phyloP scores from a whole-genome alignment of 2,113 vertebrate species.

The Pangasianodon hypophthalmus region DNA sequence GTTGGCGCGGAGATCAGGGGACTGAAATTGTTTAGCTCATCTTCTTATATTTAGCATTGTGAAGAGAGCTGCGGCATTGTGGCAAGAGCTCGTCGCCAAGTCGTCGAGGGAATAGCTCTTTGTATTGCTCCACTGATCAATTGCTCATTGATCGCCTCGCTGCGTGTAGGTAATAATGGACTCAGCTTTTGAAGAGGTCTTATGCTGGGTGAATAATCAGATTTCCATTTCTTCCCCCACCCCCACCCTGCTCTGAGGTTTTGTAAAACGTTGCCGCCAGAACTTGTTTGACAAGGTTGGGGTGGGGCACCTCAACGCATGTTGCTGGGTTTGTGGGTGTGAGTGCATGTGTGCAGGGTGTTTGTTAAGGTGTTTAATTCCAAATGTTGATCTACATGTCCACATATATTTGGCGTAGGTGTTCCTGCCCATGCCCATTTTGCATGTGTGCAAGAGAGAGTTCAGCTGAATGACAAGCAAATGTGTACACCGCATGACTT shows the following conservation, averaged over 20 bases:
- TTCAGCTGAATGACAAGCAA: constrained; percentile 58
- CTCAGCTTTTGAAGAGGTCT: not conserved
- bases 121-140: constrained; percentile 44
- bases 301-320: constrained; percentile 57
- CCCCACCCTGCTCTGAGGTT: constrained; percentile 15
- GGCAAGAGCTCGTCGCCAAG: constrained; percentile 45
- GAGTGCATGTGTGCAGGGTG: constrained; percentile 56
- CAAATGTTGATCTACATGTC: not conserved
- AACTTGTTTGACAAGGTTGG: constrained; percentile 77
- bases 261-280: constrained; percentile 63
- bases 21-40: constrained; percentile 54
- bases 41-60: constrained; percentile 32
- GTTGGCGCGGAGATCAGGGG: constrained; percentile 53
- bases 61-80: constrained; percentile 44
- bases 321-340: constrained; percentile 40
- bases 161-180: constrained; percentile 54
- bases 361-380: not conserved
- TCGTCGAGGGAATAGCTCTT: constrained; percentile 51
- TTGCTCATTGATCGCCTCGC: constrained; percentile 51
- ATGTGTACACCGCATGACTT: constrained; percentile 9
- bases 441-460: constrained; percentile 43
- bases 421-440: constrained; percentile 52
- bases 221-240: constrained; percentile 17
- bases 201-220: constrained; percentile 19
- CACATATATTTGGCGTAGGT: constrained; percentile 29